Conservation (phyloP, 2,888 invertebrate genomes). For the Hedya salicella region DNA sequence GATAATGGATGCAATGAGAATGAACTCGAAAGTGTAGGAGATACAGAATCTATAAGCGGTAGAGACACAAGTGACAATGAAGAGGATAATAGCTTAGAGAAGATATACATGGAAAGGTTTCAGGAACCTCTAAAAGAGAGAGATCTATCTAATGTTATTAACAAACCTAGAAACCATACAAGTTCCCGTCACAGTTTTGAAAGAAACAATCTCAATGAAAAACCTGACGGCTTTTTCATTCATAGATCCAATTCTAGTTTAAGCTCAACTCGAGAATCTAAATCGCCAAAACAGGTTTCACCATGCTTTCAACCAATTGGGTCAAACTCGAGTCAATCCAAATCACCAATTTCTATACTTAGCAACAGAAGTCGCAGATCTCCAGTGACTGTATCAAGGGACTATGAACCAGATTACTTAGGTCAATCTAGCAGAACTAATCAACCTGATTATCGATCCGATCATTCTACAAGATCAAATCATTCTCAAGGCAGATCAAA, state of each 20-base stretch:
- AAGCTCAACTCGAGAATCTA: slow-evolving; percentile 54
- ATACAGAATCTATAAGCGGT: slow-evolving; percentile 47
- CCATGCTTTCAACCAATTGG: slow-evolving; percentile 49
- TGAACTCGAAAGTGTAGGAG: slow-evolving; percentile 48
- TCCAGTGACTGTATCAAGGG: slow-evolving; percentile 43
- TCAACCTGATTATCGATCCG: background rate
- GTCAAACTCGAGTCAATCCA: slow-evolving; percentile 51
- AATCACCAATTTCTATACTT: slow-evolving; percentile 61
- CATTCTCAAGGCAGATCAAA: slow-evolving; percentile 55
- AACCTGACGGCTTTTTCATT: slow-evolving; percentile 64
- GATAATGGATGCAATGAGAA: slow-evolving; percentile 48
- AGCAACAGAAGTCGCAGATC: slow-evolving; percentile 54
- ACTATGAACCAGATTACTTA: slow-evolving; percentile 21
- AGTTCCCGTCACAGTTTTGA: slow-evolving; percentile 42
- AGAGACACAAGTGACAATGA: slow-evolving; percentile 56
- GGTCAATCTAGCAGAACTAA: background rate
- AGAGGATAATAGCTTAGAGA: slow-evolving; percentile 71
- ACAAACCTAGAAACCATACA: slow-evolving; percentile 39
- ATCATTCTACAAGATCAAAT: slow-evolving; percentile 42
- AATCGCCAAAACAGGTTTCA: slow-evolving; percentile 54
- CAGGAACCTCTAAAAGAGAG: slow-evolving; percentile 60
- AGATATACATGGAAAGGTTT: slow-evolving; percentile 73
- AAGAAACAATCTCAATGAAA: slow-evolving; percentile 49
- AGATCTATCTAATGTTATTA: slow-evolving; percentile 55
- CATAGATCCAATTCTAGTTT: slow-evolving; percentile 58